Conservation (phyloP, 2,113 vertebrate species). For the Eulemur rufifrons region DNA sequence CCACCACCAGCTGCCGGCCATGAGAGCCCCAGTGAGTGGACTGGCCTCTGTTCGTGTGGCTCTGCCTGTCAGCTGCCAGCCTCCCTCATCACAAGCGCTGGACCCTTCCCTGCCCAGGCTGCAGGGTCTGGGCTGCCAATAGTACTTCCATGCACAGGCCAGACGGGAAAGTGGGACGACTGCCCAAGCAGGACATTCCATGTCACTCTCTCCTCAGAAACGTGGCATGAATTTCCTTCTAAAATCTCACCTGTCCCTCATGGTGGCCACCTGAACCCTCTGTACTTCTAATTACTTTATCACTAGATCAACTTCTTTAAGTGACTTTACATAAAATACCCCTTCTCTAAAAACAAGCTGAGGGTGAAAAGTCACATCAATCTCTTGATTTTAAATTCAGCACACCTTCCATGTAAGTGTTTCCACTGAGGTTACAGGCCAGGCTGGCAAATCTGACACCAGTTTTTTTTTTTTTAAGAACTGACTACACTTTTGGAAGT, state of each 20-base stretch:
- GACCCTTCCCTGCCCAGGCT: background rate
- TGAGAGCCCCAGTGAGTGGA: background rate
- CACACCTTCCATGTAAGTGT: background rate
- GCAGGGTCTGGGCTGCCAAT: background rate
- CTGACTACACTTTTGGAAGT: background rate
- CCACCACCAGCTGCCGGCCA: background rate
- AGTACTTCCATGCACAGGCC: background rate
- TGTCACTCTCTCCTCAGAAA: background rate
- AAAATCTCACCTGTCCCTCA: background rate
- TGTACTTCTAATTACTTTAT: background rate
- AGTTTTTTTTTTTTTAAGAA: background rate
- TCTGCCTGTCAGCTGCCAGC: accelerated
- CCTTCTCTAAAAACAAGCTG: background rate
- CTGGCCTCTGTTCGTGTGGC: background rate
- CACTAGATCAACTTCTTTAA: background rate
- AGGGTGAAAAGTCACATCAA: background rate
- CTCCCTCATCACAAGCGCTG: accelerated
- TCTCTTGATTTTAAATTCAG: constrained; percentile 16
- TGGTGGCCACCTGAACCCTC: background rate
- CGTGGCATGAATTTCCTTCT: background rate
- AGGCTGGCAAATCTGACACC: background rate
- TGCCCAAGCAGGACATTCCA: background rate
- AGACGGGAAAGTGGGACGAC: background rate
- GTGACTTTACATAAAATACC: background rate
- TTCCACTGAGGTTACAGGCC: background rate